Percentiles rank a stretch among this genome's conserved stretches.
These are phyloP conservation scores for Leucoraja erinaceus DNA, from an alignment of 2,113 vertebrate genomes.

Conservation along the genomic window DNA sequence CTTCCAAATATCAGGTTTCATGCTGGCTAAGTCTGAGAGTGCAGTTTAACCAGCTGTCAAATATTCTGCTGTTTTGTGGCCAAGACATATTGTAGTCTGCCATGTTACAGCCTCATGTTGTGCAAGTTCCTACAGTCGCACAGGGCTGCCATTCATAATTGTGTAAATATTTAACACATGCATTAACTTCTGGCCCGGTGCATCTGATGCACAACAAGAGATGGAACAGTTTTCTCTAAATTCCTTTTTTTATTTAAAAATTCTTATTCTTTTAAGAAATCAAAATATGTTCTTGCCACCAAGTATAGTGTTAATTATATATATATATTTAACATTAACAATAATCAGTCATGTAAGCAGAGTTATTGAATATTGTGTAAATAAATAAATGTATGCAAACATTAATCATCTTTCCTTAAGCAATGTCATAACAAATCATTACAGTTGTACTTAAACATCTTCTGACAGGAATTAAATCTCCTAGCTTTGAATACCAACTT, in stretches of 20 bases:
- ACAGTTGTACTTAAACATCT: neutral
- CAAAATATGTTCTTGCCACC: neutral
- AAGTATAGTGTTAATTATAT: neutral
- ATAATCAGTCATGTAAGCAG: neutral
- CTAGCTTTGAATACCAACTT: neutral
- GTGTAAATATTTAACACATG: too few species aligned
- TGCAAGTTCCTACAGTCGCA: too few species aligned
- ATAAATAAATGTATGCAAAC: neutral
- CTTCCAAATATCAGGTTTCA: too few species aligned
- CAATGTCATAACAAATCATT: neutral
- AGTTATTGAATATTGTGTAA: neutral
- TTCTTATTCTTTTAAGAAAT: neutral
- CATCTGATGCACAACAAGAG: neutral
- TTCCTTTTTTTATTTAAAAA: neutral
- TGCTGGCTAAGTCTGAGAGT: too few species aligned
- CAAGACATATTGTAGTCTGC: too few species aligned
- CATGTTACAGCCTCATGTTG: too few species aligned
- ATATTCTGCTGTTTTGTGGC: neutral
- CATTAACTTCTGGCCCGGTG: too few species aligned
- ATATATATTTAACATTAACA: neutral
- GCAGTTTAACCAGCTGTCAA: neutral
- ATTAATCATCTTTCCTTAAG: neutral
- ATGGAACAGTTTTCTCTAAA: neutral
- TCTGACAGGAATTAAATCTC: neutral
- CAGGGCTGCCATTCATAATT: too few species aligned